Evolutionary conservation across 2,113 vertebrate genomes (phyloP).

Genomic region (Neogale vison): DNA sequence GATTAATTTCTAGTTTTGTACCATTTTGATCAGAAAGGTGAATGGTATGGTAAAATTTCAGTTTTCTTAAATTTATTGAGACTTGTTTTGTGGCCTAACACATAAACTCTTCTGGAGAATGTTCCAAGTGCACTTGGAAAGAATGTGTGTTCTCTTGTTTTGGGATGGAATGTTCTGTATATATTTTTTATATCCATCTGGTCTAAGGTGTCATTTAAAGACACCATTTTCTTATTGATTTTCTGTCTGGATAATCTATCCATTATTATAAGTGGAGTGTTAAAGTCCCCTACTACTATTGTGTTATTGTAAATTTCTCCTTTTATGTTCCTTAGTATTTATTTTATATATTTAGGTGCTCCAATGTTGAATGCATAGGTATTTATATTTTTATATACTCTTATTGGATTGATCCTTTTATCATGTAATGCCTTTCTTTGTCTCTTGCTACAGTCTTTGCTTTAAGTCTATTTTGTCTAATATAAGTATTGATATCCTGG

Average conservation of each 20-base stretch:
- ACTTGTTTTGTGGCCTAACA: neutral
- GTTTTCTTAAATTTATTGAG: neutral
- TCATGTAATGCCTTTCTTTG: neutral
- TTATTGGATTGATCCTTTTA: neutral
- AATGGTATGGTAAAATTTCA: neutral
- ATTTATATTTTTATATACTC: neutral
- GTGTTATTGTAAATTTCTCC: neutral
- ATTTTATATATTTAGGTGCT: neutral
- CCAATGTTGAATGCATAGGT: neutral
- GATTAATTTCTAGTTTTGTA: neutral
- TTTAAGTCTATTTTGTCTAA: neutral
- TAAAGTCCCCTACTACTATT: neutral
- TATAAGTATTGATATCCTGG: neutral
- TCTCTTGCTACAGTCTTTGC: neutral
- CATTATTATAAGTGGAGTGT: neutral
- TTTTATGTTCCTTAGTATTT: neutral
- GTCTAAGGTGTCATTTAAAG: neutral
- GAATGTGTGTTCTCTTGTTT: neutral
- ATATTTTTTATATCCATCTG: neutral
- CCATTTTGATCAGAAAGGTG: neutral
- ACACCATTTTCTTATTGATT: neutral
- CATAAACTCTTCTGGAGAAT: neutral
- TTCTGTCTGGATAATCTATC: neutral
- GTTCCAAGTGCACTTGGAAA: neutral
- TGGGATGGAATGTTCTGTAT: neutral